phyloP scores from a whole-genome alignment of 2,113 vertebrate genomes.

The Cettia cetti region DNA sequence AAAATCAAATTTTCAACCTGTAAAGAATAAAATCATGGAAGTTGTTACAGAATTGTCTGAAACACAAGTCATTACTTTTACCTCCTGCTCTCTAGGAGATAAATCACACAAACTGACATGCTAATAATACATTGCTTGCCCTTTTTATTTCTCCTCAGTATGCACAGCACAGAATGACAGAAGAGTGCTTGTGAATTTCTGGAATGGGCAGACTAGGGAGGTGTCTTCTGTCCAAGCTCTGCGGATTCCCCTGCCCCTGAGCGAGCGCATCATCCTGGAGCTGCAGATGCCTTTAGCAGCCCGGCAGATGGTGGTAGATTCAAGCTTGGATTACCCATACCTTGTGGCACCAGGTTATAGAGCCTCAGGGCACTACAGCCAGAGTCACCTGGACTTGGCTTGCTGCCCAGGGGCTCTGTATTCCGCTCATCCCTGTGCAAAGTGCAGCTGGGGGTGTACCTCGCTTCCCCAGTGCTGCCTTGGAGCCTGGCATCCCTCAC shows the following conservation, averaged over 20 bases:
- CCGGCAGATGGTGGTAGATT: slow-evolving; percentile 59
- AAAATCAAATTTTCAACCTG: neutral
- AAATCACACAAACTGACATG: neutral
- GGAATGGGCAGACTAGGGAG: slow-evolving; percentile 68
- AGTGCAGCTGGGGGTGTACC: neutral
- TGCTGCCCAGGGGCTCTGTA: neutral
- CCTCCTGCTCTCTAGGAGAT: neutral
- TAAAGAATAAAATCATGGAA: neutral
- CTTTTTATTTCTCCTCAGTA: neutral
- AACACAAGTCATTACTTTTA: neutral
- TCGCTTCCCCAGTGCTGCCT: neutral
- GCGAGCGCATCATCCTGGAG: slow-evolving; percentile 61
- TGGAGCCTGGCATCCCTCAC: neutral
- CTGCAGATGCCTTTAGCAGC: slow-evolving; percentile 68
- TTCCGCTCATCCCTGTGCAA: neutral
- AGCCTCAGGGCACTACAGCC: neutral
- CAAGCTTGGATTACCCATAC: slow-evolving; percentile 52
- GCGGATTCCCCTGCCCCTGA: slow-evolving; percentile 30
- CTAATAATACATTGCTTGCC: neutral
- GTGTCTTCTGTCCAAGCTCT: slow-evolving; percentile 43
- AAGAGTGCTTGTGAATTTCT: slow-evolving; percentile 66
- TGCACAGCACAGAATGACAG: neutral
- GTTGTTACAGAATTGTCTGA: neutral
- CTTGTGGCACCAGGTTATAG: slow-evolving; percentile 21
- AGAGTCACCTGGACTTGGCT: neutral